Evolutionary conservation across 2,888 invertebrate genomes (phyloP), one percentile per base, ranked within the genome.

Genomic region (Cantharis rustica): DNA sequence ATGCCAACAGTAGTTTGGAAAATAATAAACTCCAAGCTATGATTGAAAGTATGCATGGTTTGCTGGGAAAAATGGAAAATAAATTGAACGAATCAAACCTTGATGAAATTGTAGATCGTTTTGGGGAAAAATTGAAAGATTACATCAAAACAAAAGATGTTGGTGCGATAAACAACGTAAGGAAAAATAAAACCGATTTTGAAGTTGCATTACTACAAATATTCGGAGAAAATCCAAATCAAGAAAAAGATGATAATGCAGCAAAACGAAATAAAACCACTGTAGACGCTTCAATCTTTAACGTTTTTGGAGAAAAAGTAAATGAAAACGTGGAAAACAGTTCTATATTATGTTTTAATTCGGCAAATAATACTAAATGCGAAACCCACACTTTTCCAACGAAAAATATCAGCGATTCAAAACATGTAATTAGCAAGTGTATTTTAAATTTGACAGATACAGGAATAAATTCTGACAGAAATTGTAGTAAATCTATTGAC

Each of bases 61-160:
- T 76, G 63, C 68, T 80, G 61, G 68, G 26, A 16, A 75, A 62
- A 64, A 77, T 80, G 27, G 80, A 79, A 78, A 73, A 73, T 5
- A 81, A 80, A 79, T 69, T 81, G 69, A 80, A 81, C 68, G 72
- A 68, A 61, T 76, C 72, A 26, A 75, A 76, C 47, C 63, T 79
- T 10, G 77, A 75, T 15, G 73, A 63, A 16, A 69, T 75, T 26
- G 75, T 71, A 61, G 71, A 69, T 17, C 74, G 69, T 15, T 66
- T 77, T 68, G 72, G 68, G 10, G 61, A 64, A 61, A 70, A 77
- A 73, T 68, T 79, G 31, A 63, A 62, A 17, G 70, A 76, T 15
- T 63, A 76, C 27, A 73, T 66, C 27, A 62, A 73, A 61, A 64
- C 10, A 7, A 16, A 68, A 16, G 16, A 20, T 16, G 13, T 15